Evolutionary conservation across 2,888 invertebrate species (phyloP), one percentile per base, ranked within the genome.

Genomic region (Xanthia icteritia): DNA sequence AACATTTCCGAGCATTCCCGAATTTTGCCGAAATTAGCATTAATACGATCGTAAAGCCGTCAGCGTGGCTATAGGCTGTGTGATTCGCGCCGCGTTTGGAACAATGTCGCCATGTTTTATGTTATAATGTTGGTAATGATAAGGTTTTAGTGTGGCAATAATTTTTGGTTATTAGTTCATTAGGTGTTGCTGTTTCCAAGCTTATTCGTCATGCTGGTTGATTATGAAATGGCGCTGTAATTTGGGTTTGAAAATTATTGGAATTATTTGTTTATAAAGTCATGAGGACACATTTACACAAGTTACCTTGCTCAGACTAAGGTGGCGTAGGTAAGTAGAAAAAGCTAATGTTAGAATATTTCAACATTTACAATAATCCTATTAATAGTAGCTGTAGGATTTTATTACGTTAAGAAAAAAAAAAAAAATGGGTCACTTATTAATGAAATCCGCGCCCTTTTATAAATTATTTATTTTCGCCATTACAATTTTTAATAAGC

Each of bases 31-130:
- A 90, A 92, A 91, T 92, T 91, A 92, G 89, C 91, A 88, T 90
- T 91, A 91, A 91, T 91, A 77, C 77, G 88, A 82, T 89, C 89
- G 87, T 92, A 91, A 91, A 91, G 68, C 91, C 91, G 90, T 92
- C 92, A 91, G 83, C 91, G 82, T 87, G 84, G 86, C 89, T 89
- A 90, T 90, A 86, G 86, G 86, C 88, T 87, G 86, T 90, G 88
- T 90, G 90, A 90, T 91, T 90, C 88, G 88, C 76, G 70, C 76
- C 75, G 86, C 89, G 90, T 86, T 90, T 88, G 87, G 88, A 82
- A 83, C 87, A 89, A 91, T 90, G 85, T 79, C 80, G 74, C 76
- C 78, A 79, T 87, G 85, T 89, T 91, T 85, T 87, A 88, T 81
- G 76, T 79, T 75, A 77, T 77, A 74, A 79, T 84, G 73, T 69